Percentiles rank a stretch among this genome's conserved stretches.
These are phyloP conservation scores for Temnothorax longispinosus DNA, from an alignment of 1,140 invertebrate genomes.

Conservation along the genomic window DNA sequence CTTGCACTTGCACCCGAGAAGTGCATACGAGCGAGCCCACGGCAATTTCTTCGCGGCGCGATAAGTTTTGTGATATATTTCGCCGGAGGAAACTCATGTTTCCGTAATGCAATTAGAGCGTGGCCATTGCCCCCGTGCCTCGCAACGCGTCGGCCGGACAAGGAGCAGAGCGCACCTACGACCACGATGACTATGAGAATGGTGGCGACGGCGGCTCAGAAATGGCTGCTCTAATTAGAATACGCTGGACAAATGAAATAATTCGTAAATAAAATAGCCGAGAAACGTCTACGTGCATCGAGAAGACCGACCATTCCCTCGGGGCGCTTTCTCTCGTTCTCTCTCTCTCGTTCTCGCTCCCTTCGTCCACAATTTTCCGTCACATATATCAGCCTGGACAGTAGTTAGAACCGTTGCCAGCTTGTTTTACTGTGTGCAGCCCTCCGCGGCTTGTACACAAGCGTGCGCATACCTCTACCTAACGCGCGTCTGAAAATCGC, in stretches of 20 bases:
- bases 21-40: slow-evolving; percentile 67
- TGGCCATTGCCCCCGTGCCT: slow-evolving; percentile 64
- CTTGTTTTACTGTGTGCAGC: slow-evolving; percentile 82
- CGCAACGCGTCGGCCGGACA: slow-evolving; percentile 25
- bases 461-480: background rate
- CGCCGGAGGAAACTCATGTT: slow-evolving; percentile 79
- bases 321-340: background rate
- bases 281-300: slow-evolving; percentile 9
- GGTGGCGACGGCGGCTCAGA: slow-evolving; percentile 68
- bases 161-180: slow-evolving; percentile 26
- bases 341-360: slow-evolving; percentile 58
- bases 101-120: slow-evolving; percentile 83
- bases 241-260: slow-evolving; percentile 79
- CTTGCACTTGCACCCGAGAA: slow-evolving; percentile 64
- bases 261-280: slow-evolving; percentile 82
- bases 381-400: slow-evolving; percentile 84
- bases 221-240: slow-evolving; percentile 81
- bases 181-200: slow-evolving; percentile 40
- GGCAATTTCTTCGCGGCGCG: slow-evolving; percentile 75
- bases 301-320: background rate
- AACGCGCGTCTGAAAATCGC: slow-evolving; percentile 43
- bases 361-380: slow-evolving; percentile 85
- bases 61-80: slow-evolving; percentile 77
- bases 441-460: slow-evolving; percentile 61
- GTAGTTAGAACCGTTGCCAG: slow-evolving; percentile 85